These are phyloP conservation scores for Branchellion lobata DNA, from an alignment of 2,888 invertebrate species.

Conservation along the genomic window DNA sequence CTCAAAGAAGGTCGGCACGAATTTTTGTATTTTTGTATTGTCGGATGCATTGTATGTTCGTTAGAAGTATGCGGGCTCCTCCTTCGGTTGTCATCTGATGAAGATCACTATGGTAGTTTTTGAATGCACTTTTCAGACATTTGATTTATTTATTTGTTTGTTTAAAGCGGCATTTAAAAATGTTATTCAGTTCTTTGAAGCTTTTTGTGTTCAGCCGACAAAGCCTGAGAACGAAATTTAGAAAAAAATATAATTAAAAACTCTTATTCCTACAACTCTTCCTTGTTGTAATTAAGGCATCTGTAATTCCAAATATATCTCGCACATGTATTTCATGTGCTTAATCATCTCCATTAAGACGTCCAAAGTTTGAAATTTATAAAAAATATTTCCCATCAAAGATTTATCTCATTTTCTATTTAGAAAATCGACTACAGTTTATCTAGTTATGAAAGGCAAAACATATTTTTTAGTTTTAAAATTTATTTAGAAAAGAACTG, in stretches of 20 bases:
- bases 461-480: too few relatives aligned
- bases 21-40: too few relatives aligned
- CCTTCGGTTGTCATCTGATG: too few relatives aligned
- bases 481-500: too few relatives aligned
- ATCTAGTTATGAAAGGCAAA: too few relatives aligned
- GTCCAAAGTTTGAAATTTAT: too few relatives aligned
- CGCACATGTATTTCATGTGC: background rate
- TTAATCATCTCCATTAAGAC: background rate
- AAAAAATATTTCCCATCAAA: too few relatives aligned
- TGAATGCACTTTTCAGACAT: background rate
- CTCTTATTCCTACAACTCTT: background rate
- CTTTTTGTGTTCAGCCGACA: background rate
- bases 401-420: too few relatives aligned
- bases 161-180: slow-evolving; percentile 11
- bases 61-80: too few relatives aligned
- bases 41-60: too few relatives aligned
- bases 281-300: slow-evolving; percentile 1
- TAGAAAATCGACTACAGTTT: too few relatives aligned
- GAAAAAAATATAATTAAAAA: background rate
- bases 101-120: background rate
- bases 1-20: too few relatives aligned
- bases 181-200: background rate
- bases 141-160: background rate
- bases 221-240: background rate
- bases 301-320: background rate